A percentile compares a stretch with the other conserved stretches of the same genome.
phyloP scores from a whole-genome alignment of 2,888 invertebrate species.

The Drosophila melanosoma region DNA sequence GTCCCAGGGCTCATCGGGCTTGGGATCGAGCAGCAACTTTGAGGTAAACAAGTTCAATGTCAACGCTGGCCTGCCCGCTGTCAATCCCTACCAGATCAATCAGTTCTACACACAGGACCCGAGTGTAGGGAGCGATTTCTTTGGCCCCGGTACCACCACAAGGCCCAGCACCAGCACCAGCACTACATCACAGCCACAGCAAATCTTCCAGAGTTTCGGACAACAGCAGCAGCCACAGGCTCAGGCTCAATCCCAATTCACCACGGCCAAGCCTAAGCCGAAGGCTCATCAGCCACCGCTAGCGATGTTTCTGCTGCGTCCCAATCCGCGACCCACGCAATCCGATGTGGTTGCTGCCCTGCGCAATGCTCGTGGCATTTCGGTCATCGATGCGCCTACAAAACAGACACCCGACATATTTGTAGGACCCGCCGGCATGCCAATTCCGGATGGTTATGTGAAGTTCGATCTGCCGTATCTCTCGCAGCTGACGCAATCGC shows the following conservation, averaged over 20 bases:
- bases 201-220: slow-evolving; percentile 77
- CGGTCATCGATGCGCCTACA: slow-evolving; percentile 91
- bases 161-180: slow-evolving; percentile 76
- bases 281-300: slow-evolving; percentile 94
- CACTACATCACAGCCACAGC: slow-evolving; percentile 77
- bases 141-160: slow-evolving; percentile 76
- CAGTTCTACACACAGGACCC: slow-evolving; percentile 84
- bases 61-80: slow-evolving; percentile 80
- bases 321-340: slow-evolving; percentile 86
- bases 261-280: slow-evolving; percentile 87
- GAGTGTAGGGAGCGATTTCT: slow-evolving; percentile 67
- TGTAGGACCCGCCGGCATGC: slow-evolving; percentile 91
- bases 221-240: slow-evolving; percentile 84
- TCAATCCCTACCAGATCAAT: slow-evolving; percentile 85
- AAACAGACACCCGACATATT: slow-evolving; percentile 91
- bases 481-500: slow-evolving; percentile 86
- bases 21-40: slow-evolving; percentile 59
- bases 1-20: slow-evolving; percentile 34
- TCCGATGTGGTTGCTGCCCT: slow-evolving; percentile 90
- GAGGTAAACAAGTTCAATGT: slow-evolving; percentile 81
- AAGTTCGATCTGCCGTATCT: slow-evolving; percentile 94
- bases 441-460: slow-evolving; percentile 89
- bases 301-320: slow-evolving; percentile 90
- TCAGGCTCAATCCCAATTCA: slow-evolving; percentile 65
- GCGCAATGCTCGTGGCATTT: slow-evolving; percentile 90